phyloP scores from a whole-genome alignment of 2,113 vertebrate species.

The Silurus glanis region DNA sequence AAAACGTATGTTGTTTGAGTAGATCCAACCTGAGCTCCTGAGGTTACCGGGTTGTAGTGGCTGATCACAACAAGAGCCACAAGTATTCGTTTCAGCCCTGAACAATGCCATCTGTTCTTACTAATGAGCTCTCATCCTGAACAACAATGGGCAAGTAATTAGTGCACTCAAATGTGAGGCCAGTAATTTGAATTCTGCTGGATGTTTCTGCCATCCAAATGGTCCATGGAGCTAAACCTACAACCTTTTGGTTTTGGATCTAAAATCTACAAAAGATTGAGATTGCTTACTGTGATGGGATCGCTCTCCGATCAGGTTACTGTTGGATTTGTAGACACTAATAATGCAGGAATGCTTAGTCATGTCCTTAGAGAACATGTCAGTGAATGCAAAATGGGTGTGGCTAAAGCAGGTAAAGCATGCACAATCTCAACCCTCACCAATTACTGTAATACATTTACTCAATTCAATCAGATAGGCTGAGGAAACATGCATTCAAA shows the following conservation, averaged over 20 bases:
- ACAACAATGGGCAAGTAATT: slow-evolving; percentile 32
- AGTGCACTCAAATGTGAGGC: slow-evolving; percentile 27
- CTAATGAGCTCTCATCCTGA: slow-evolving; percentile 34
- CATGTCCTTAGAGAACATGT: not conserved
- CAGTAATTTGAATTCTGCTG: not conserved
- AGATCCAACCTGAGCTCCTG: not conserved
- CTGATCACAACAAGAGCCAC: not conserved
- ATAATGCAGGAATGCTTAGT: not conserved
- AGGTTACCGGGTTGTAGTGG: not conserved
- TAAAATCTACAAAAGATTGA: not conserved
- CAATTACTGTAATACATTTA: not conserved
- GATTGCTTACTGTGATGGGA: not conserved
- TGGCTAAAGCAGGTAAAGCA: not conserved
- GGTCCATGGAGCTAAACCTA: not conserved
- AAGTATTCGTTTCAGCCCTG: slow-evolving; percentile 16
- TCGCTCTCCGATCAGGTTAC: not conserved
- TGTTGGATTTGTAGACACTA: not conserved
- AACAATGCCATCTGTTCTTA: slow-evolving; percentile 35
- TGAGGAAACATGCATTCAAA: not conserved
- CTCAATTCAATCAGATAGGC: not conserved
- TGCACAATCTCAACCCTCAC: not conserved
- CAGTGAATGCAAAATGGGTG: not conserved
- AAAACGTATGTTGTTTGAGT: not conserved
- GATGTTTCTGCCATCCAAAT: not conserved
- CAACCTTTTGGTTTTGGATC: not conserved